Evolutionary conservation across 2,113 vertebrate genomes (phyloP).

Genomic region (Actinemys pallida): DNA sequence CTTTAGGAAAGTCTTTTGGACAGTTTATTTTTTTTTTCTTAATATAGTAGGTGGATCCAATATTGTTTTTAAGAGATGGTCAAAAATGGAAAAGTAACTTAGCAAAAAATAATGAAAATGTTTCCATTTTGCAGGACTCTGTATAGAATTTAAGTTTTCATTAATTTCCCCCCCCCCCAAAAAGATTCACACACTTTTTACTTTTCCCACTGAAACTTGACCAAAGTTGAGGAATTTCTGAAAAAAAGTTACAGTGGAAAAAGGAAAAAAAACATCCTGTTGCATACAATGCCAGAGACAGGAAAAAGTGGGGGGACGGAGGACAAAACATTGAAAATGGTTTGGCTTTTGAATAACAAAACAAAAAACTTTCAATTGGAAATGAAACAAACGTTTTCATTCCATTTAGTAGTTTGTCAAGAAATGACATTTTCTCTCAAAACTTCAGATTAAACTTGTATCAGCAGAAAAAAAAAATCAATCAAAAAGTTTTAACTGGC

Average conservation of each 20-base stretch:
- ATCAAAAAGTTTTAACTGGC: neutral
- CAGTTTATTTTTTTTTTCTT: neutral
- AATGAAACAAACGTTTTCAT: neutral
- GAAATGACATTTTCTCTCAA: neutral
- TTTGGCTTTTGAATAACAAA: neutral
- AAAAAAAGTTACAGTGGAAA: neutral
- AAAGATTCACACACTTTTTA: neutral
- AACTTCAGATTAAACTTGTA: neutral
- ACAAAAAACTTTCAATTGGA: neutral
- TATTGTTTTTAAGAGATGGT: neutral
- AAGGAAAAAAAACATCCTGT: neutral
- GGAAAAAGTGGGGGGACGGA: neutral
- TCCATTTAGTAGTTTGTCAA: neutral
- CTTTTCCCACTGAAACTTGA: neutral
- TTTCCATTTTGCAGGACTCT: neutral
- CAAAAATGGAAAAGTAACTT: neutral
- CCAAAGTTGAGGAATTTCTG: neutral
- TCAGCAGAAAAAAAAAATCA: neutral
- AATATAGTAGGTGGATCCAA: neutral
- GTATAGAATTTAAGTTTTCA: neutral
- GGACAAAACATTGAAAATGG: neutral
- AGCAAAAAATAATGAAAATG: neutral
- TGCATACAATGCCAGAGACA: neutral
- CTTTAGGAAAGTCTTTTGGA: neutral
- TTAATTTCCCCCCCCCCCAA: neutral